Percentiles rank a stretch among this genome's conserved stretches.
phyloP scores from a whole-genome alignment of 1,140 invertebrate species.

The Musca domestica region DNA sequence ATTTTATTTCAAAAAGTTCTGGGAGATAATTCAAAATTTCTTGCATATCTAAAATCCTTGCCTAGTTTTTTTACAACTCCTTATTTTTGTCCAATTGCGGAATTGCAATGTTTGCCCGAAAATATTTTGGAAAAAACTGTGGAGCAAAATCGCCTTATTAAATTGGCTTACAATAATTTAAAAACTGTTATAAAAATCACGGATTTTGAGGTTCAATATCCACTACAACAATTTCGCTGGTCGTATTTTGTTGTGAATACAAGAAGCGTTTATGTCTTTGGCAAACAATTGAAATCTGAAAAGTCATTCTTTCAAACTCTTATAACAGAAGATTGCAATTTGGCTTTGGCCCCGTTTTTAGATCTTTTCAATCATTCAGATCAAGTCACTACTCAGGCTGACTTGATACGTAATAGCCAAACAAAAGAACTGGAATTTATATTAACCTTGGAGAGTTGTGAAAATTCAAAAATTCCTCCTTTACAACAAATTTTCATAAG shows the following conservation, averaged over 20 bases:
- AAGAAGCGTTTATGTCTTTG: slow-evolving; percentile 62
- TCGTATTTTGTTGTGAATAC: slow-evolving; percentile 77
- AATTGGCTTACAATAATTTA: slow-evolving; percentile 31
- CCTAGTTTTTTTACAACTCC: slow-evolving; percentile 59
- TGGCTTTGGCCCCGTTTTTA: slow-evolving; percentile 74
- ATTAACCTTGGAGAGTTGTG: slow-evolving; percentile 56
- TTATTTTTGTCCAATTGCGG: slow-evolving; percentile 55
- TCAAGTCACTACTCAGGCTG: slow-evolving; percentile 56
- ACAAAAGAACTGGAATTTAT: slow-evolving; percentile 40
- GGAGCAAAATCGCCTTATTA: slow-evolving; percentile 48
- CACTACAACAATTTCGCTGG: slow-evolving; percentile 55
- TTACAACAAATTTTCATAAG: slow-evolving; percentile 72
- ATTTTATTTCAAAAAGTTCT: slow-evolving; percentile 59
- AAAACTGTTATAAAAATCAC: slow-evolving; percentile 27
- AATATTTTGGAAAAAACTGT: slow-evolving; percentile 43
- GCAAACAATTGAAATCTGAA: slow-evolving; percentile 35
- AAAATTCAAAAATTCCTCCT: slow-evolving; percentile 55
- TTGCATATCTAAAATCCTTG: slow-evolving; percentile 61
- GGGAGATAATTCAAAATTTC: slow-evolving; percentile 49
- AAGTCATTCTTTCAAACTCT: slow-evolving; percentile 38
- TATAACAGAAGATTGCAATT: slow-evolving; percentile 57
- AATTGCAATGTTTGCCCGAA: slow-evolving; percentile 52
- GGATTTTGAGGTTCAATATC: slow-evolving; percentile 52
- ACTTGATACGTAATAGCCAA: slow-evolving; percentile 37
- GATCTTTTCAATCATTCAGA: slow-evolving; percentile 77